A percentile compares a stretch with the other conserved stretches of the same genome.
These are phyloP conservation scores for Ahaetulla prasina DNA, from an alignment of 2,113 vertebrate species.

Conservation along the genomic window DNA sequence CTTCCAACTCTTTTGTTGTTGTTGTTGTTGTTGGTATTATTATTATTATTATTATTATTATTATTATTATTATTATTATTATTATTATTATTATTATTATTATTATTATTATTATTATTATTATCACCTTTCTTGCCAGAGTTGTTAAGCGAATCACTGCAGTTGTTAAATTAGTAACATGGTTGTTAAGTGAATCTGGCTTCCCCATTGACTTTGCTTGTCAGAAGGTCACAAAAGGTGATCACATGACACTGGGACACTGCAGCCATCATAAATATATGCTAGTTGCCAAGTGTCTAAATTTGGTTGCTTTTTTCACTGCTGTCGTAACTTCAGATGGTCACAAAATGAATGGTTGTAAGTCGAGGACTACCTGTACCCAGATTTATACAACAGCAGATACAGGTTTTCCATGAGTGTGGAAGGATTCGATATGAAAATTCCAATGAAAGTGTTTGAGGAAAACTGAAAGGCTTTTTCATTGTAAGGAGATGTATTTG, in stretches of 20 bases:
- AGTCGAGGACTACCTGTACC: not conserved
- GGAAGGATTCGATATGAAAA: not conserved
- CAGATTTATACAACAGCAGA: not conserved
- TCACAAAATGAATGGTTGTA: not conserved
- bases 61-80: too few relatives aligned
- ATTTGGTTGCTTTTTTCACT: not conserved
- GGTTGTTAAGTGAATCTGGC: not conserved
- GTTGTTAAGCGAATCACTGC: not conserved
- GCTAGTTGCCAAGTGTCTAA: not conserved
- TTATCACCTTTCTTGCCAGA: not conserved
- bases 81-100: too few relatives aligned
- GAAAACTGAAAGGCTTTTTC: not conserved
- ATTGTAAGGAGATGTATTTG: not conserved
- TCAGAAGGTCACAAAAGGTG: not conserved
- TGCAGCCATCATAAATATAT: not conserved
- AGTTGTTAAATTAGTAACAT: not conserved
- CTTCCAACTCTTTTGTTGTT: too few relatives aligned
- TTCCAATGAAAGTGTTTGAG: not conserved
- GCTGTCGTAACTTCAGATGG: not conserved
- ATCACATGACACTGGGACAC: not conserved
- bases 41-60: too few relatives aligned
- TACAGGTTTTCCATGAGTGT: not conserved
- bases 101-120: too few relatives aligned
- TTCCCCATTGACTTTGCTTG: not conserved
- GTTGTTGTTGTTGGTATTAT: too few relatives aligned